phyloP scores from a whole-genome alignment of 64 coral and sea anemone species.

The Trachythela sp. region DNA sequence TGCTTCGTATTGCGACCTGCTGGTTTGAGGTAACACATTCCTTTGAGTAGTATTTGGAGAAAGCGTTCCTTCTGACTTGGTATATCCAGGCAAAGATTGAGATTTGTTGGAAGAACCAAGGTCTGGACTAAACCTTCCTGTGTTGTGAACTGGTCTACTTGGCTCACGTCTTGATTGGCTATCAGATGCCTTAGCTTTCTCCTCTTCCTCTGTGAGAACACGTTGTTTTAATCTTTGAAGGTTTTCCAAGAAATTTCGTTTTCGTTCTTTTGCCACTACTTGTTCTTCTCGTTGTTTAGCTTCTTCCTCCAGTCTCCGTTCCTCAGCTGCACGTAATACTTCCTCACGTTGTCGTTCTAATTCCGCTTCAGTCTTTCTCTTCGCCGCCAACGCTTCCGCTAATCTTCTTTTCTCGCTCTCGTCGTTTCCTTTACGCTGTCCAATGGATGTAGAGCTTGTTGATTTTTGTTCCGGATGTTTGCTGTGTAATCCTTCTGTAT shows the following conservation, averaged over 20 bases:
- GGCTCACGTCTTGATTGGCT: background rate
- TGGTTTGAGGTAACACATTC: too few relatives aligned
- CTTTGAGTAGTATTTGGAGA: background rate
- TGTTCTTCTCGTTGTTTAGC: background rate
- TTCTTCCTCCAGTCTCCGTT: background rate
- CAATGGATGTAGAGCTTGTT: background rate
- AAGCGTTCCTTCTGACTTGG: background rate
- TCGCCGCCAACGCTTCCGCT: background rate
- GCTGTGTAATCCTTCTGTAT: background rate
- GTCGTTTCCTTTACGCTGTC: background rate
- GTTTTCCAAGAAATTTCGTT: background rate
- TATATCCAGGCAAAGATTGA: background rate
- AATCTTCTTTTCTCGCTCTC: background rate
- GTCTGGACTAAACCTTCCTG: background rate
- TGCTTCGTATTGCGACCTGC: too few relatives aligned
- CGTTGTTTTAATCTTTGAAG: conserved; percentile 8
- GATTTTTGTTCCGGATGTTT: background rate
- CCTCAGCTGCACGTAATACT: background rate
- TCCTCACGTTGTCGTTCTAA: background rate
- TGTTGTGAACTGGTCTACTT: background rate
- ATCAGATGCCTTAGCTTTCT: background rate
- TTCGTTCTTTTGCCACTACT: background rate
- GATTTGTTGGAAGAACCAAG: background rate
- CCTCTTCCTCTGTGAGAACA: background rate
- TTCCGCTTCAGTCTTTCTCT: background rate